Percentiles rank a stretch among this genome's conserved stretches.
phyloP scores from a whole-genome alignment of 2,113 vertebrate species.

The Hucho hucho region DNA sequence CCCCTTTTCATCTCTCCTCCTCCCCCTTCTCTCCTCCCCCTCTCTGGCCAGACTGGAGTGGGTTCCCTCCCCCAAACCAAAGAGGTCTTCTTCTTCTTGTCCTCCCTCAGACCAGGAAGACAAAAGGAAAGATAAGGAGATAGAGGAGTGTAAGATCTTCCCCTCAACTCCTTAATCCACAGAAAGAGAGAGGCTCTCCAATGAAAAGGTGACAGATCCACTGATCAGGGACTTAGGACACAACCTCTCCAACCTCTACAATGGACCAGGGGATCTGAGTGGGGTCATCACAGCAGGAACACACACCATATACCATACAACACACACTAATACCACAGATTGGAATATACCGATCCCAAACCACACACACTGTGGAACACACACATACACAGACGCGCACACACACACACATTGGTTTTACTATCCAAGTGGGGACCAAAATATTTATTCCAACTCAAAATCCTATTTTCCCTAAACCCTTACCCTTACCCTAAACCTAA shows the following conservation, averaged over 20 bases:
- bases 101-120: constrained; percentile 37
- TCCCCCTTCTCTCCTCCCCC: constrained; percentile 26
- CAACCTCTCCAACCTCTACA: constrained; percentile 53
- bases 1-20: constrained; percentile 39
- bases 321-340: background rate
- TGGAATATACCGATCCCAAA: constrained; percentile 15
- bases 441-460: too few relatives aligned
- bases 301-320: constrained; percentile 7
- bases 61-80: constrained; percentile 61
- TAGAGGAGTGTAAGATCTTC: constrained; percentile 65
- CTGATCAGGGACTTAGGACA: constrained; percentile 67
- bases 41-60: constrained; percentile 48
- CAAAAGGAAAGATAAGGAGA: constrained; percentile 56
- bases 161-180: constrained; percentile 75
- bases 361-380: constrained; percentile 19
- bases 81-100: constrained; percentile 53
- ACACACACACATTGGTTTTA: background rate
- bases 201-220: constrained; percentile 70
- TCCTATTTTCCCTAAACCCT: too few relatives aligned
- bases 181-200: constrained; percentile 59
- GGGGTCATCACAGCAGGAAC: constrained; percentile 57
- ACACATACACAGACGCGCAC: background rate
- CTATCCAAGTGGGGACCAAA: background rate
- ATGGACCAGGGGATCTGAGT: constrained; percentile 48
- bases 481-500: too few relatives aligned